These are phyloP conservation scores for Eolophus roseicapilla DNA, from an alignment of 2,113 vertebrate genomes.

Conservation along the genomic window DNA sequence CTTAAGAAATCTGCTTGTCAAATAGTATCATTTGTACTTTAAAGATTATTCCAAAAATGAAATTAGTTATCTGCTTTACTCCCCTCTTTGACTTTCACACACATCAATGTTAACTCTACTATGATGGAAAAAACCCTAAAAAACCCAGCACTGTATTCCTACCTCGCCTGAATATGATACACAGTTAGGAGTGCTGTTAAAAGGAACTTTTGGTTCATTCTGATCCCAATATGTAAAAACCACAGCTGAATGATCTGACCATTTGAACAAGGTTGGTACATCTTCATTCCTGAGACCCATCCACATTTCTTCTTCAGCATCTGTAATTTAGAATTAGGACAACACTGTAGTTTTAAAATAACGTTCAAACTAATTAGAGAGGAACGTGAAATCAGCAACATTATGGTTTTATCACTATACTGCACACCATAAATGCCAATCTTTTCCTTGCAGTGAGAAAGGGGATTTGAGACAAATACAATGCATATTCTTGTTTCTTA, in stretches of 20 bases:
- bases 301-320: constrained; percentile 79
- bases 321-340: constrained; percentile 65
- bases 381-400: not conserved
- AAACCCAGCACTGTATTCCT: not conserved
- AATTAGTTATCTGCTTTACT: not conserved
- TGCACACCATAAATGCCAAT: not conserved
- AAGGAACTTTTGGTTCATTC: constrained; percentile 80
- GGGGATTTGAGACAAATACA: not conserved
- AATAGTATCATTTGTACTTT: not conserved
- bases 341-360: not conserved
- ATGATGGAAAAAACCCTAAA: not conserved
- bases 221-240: constrained; percentile 88
- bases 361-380: not conserved
- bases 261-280: constrained; percentile 78
- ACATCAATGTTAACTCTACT: not conserved
- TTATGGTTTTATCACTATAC: not conserved
- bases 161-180: constrained; percentile 88
- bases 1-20: not conserved
- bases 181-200: constrained; percentile 78
- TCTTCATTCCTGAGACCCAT: constrained; percentile 80
- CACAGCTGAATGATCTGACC: constrained; percentile 80
- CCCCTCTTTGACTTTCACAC: not conserved
- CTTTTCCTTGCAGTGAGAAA: not conserved
- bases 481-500: not conserved
- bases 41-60: not conserved